Base-by-base conservation (phyloP, 92 coral and sea anemone species). In the Phenganax subtilis region DNA sequence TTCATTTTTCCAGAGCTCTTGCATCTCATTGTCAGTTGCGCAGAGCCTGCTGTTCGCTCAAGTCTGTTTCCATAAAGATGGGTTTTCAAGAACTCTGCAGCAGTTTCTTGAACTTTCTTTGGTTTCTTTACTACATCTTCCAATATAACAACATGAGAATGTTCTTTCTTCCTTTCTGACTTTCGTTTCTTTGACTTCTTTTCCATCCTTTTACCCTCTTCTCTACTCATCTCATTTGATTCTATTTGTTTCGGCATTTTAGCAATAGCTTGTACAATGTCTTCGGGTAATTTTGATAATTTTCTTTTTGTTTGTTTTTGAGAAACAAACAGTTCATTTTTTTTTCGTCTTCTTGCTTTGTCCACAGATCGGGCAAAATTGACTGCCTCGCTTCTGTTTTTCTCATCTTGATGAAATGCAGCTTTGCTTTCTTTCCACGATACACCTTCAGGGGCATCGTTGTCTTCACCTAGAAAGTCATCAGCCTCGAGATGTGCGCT, bases 11-110 rank as follows among this genome's bases (percentile, higher is more conserved):
- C 83, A 63, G 65, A 79, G 54, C 55, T 73, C 74, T 80, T 93
- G 37, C 88, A 85, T 51, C 76, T 86, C 59, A 54, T 87, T 72
- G 84, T 89, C n/a, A 87, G 59, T 51, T 85, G 82, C 12, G 80
- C 61, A 28, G 86, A 20, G n/a, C 89, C 76, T 61, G 91, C 87
- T 12, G 91, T 86, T 65, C 98, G 88, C 25, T 87, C 86, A 71
- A 93, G 73, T 77, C 98, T 90, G 80, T 85, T 80, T 2, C 98
- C 98, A 88, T 88, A 93, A 51, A 93, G 72, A 71, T 88, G 98
- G 51, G 86, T 88, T 56, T 84, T 87, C 52, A 91, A 88, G 73
- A 93, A 93, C 11, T 85, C 85, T 56, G 75, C 85, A 25, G 98
- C 97, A 70, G 90, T 84, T 51, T 82, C 84, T 51, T 89, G 89